phyloP scores from a whole-genome alignment of 1,140 invertebrate species.

The Meloidogyne hapla region DNA sequence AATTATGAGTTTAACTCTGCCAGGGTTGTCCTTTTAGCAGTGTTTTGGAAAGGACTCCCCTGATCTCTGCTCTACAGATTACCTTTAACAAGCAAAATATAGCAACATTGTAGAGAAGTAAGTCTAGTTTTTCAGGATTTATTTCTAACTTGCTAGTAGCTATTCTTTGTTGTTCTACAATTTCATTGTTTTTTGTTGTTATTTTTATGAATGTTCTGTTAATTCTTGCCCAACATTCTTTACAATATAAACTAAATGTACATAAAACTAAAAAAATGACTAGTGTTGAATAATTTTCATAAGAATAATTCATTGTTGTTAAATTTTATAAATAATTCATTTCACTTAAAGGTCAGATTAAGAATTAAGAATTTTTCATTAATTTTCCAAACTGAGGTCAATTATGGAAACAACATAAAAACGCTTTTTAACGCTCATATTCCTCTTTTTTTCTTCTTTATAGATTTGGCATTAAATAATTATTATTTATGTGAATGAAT shows the following conservation, averaged over 20 bases:
- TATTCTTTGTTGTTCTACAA: neutral
- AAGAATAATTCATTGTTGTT: neutral
- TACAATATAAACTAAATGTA: neutral
- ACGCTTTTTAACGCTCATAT: too few relatives aligned
- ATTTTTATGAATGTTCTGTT: neutral
- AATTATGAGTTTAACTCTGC: too few relatives aligned
- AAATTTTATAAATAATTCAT: too few relatives aligned
- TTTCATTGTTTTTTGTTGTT: neutral
- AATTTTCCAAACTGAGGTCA: too few relatives aligned
- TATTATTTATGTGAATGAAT: neutral
- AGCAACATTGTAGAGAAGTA: constrained; percentile 19
- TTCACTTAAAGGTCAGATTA: too few relatives aligned
- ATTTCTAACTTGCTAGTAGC: constrained; percentile 7
- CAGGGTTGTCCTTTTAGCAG: too few relatives aligned
- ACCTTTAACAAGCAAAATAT: constrained; percentile 21
- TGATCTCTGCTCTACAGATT: too few relatives aligned
- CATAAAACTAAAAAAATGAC: neutral
- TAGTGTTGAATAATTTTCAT: neutral
- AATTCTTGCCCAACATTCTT: neutral
- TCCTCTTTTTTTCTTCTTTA: neutral
- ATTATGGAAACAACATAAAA: too few relatives aligned
- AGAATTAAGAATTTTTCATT: too few relatives aligned
- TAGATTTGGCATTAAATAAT: neutral
- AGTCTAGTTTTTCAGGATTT: constrained; percentile 29
- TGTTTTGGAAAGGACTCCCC: too few relatives aligned